phyloP scores from a whole-genome alignment of 2,113 vertebrate genomes.

The Apteryx owenii region DNA sequence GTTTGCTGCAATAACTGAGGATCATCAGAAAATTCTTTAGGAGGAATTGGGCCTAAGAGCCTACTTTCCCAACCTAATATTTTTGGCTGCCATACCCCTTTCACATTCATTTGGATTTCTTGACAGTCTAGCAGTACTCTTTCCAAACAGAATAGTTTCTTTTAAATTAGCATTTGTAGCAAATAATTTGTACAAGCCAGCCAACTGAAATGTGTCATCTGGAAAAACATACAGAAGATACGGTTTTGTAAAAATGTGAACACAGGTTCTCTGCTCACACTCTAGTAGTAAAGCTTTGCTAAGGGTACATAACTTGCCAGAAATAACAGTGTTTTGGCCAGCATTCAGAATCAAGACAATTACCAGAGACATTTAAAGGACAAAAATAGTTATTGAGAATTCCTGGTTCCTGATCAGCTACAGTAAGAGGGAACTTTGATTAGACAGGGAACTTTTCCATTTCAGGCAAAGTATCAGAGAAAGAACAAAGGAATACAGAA shows the following conservation, averaged over 20 bases:
- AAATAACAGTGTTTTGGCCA: background rate
- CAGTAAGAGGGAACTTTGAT: background rate
- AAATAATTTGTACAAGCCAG: background rate
- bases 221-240: background rate
- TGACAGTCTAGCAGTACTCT: background rate
- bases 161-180: background rate
- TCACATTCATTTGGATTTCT: background rate
- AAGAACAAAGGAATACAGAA: slow-evolving; percentile 87
- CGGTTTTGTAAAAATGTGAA: background rate
- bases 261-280: background rate
- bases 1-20: background rate
- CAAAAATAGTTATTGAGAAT: background rate
- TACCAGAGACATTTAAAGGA: background rate
- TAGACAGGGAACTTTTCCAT: slow-evolving; percentile 27
- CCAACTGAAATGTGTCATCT: background rate
- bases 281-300: background rate
- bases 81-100: background rate
- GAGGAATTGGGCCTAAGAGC: background rate
- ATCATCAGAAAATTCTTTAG: background rate
- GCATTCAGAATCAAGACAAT: background rate
- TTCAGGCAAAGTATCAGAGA: slow-evolving; percentile 86
- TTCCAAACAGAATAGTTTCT: background rate
- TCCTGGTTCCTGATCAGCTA: background rate
- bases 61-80: background rate
- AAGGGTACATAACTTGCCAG: background rate